A percentile compares a stretch with the other conserved stretches of the same genome.
phyloP scores from a whole-genome alignment of 37 sponge, comb jelly and placozoan genomes.

The Aphrocallistes beatrix region DNA sequence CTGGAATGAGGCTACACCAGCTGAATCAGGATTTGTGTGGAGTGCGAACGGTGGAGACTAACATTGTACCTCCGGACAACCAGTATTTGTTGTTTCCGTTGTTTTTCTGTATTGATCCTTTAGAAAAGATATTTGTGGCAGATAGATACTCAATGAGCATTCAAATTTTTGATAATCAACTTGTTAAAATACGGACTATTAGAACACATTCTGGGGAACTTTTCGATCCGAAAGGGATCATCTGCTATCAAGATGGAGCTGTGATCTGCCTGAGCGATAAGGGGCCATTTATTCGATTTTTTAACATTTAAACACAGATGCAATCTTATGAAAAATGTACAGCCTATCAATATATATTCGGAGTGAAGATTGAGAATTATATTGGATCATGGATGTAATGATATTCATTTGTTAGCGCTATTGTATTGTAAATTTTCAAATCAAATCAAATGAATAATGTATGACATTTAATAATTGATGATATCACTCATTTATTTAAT shows the following conservation, averaged over 20 bases:
- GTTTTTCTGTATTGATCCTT: not conserved
- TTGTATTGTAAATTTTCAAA: too few relatives aligned
- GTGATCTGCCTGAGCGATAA: not conserved
- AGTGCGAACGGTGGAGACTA: not conserved
- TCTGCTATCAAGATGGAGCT: not conserved
- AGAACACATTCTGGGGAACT: too few relatives aligned
- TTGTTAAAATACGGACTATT: not conserved
- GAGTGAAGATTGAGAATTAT: too few relatives aligned
- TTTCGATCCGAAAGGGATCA: not conserved
- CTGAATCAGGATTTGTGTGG: not conserved
- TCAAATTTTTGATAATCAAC: not conserved
- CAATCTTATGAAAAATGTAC: too few relatives aligned
- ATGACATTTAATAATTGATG: too few relatives aligned
- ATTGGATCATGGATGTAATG: too few relatives aligned
- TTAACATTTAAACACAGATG: too few relatives aligned
- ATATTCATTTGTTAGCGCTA: too few relatives aligned
- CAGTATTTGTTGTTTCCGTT: not conserved
- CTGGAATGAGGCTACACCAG: slow-evolving; percentile 1
- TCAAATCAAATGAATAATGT: too few relatives aligned
- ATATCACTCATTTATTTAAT: too few relatives aligned
- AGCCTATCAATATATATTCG: too few relatives aligned
- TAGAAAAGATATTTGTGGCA: not conserved
- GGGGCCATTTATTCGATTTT: not conserved
- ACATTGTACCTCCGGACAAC: not conserved
- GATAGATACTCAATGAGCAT: not conserved